A percentile compares a stretch with the other conserved stretches of the same genome.
These are phyloP conservation scores for Xylocampa areola DNA, from an alignment of 2,888 invertebrate genomes.

Conservation along the genomic window DNA sequence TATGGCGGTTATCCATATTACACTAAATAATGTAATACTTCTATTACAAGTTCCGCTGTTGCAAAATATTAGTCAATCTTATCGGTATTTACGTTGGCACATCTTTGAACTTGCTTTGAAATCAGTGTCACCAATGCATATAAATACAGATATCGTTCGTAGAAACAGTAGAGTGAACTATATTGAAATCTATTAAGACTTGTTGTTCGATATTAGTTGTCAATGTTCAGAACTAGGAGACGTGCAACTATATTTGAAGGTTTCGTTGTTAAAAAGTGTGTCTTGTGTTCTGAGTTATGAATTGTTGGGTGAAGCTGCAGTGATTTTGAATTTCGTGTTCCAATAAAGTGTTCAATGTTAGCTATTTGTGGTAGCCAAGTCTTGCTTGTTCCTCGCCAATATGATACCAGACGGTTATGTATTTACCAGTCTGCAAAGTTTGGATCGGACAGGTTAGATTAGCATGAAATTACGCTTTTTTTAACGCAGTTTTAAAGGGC, in stretches of 20 bases:
- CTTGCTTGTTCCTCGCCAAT: neutral
- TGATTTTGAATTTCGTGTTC: neutral
- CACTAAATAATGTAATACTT: slow-evolving; percentile 15
- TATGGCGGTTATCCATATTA: neutral
- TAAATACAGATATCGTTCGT: slow-evolving; percentile 18
- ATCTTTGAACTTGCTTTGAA: slow-evolving; percentile 23
- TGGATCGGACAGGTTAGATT: slow-evolving; percentile 28
- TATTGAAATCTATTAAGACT: slow-evolving; percentile 36
- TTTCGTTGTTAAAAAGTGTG: neutral
- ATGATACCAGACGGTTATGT: slow-evolving; percentile 40
- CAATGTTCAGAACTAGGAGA: slow-evolving; percentile 6
- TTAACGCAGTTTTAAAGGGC: neutral
- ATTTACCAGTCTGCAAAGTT: slow-evolving; percentile 18
- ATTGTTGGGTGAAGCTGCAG: neutral
- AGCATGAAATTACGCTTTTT: neutral
- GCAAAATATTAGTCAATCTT: slow-evolving; percentile 31
- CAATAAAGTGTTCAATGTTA: slow-evolving; percentile 30
- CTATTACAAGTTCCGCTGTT: slow-evolving; percentile 9
- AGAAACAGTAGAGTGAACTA: slow-evolving; percentile 8
- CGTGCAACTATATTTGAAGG: neutral
- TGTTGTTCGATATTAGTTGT: slow-evolving; percentile 31
- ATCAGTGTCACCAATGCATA: slow-evolving; percentile 13
- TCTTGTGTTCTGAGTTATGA: neutral
- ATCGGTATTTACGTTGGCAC: slow-evolving; percentile 31
- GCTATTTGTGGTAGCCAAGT: slow-evolving; percentile 19